Conservation (phyloP, 1,140 invertebrate species). For the Camponotus pennsylvanicus region DNA sequence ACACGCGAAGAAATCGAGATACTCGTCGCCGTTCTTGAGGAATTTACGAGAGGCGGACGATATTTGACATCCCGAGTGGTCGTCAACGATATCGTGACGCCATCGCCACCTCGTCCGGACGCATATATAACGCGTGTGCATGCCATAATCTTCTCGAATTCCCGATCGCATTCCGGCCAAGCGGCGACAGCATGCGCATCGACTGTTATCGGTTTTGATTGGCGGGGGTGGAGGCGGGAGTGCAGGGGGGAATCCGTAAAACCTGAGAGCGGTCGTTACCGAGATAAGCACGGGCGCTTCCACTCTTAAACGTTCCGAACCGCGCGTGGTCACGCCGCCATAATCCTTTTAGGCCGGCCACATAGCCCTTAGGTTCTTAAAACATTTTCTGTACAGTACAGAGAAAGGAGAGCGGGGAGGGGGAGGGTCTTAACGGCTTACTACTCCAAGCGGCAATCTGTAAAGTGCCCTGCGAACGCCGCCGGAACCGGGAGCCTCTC, state of each 20-base stretch:
- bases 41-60: conserved; percentile 49
- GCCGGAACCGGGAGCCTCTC: conserved; percentile 55
- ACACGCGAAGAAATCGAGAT: conserved; percentile 35
- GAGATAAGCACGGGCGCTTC: conserved; percentile 71
- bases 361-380: conserved; percentile 67
- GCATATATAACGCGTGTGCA: neutral
- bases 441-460: conserved; percentile 71
- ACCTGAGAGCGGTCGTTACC: conserved; percentile 50
- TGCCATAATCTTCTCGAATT: conserved; percentile 45
- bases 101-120: conserved; percentile 11
- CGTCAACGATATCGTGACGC: conserved; percentile 17
- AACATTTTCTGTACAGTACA: conserved; percentile 71
- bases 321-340: conserved; percentile 60
- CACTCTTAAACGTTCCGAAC: conserved; percentile 53
- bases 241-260: conserved; percentile 42
- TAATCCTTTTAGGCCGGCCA: conserved; percentile 72
- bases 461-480: conserved; percentile 67
- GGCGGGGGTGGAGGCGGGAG: neutral
- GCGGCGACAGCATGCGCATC: conserved; percentile 19
- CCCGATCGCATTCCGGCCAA: conserved; percentile 30
- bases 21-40: conserved; percentile 13
- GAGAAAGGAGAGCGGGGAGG: neutral
- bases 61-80: conserved; percentile 40
- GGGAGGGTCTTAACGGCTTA: conserved; percentile 67
- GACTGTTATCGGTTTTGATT: conserved; percentile 37